phyloP scores from a whole-genome alignment of 2,113 vertebrate genomes.

The Rana temporaria region DNA sequence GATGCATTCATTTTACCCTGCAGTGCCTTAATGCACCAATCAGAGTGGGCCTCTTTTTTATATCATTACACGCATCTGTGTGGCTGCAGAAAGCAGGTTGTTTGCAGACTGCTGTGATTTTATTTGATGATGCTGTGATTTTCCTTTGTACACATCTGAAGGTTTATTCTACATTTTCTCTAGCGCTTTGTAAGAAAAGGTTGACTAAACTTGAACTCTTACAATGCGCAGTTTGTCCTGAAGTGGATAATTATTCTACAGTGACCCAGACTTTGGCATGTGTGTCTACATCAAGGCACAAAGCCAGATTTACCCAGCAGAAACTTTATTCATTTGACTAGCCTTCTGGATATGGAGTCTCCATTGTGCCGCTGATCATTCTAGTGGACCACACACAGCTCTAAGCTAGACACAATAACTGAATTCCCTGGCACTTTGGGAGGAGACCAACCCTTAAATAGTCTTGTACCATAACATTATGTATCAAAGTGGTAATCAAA shows the following conservation, averaged over 20 bases:
- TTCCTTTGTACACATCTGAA: too few relatives aligned
- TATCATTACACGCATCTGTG: too few relatives aligned
- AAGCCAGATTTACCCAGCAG: slow-evolving; percentile 31
- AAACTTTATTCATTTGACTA: slow-evolving; percentile 24
- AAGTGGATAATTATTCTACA: slow-evolving; percentile 30
- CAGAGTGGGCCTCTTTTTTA: too few relatives aligned
- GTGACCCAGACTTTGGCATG: slow-evolving; percentile 34
- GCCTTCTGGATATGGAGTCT: background rate
- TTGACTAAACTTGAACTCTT: slow-evolving; percentile 33
- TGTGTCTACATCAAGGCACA: background rate
- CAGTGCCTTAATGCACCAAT: too few relatives aligned
- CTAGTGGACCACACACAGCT: background rate
- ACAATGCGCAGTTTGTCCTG: background rate
- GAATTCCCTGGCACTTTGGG: background rate
- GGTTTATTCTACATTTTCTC: too few relatives aligned
- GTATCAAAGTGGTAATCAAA: background rate
- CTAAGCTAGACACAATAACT: background rate
- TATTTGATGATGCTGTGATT: too few relatives aligned
- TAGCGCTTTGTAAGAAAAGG: slow-evolving; percentile 3
- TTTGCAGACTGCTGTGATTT: too few relatives aligned
- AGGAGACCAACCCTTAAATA: background rate
- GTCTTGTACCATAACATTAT: background rate
- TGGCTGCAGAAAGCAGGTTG: too few relatives aligned
- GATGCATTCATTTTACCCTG: too few relatives aligned
- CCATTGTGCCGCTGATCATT: background rate